Evolutionary conservation across 2,888 invertebrate species (phyloP).

Genomic region (Ophioninae sp.): DNA sequence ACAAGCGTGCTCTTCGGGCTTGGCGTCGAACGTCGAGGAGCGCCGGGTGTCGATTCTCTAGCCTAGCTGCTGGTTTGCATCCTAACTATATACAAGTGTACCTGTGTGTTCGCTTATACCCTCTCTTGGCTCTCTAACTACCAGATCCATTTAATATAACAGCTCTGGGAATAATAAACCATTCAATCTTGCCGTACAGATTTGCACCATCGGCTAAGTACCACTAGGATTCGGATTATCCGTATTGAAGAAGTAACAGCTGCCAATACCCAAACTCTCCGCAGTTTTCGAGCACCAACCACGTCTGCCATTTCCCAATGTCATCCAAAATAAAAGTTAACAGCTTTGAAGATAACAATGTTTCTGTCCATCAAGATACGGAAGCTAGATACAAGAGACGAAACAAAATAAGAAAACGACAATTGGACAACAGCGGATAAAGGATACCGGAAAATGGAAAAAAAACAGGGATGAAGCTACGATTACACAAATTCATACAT

Average conservation of each 20-base stretch:
- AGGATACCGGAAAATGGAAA: no score
- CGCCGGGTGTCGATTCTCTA: conserved; percentile 56
- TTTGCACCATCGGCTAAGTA: conserved; percentile 10
- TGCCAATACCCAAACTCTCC: background rate
- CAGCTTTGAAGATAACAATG: no score
- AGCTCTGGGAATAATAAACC: conserved; percentile 34
- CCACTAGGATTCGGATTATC: background rate
- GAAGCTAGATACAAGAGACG: no score
- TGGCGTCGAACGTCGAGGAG: conserved; percentile 36
- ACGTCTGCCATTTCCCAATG: no score
- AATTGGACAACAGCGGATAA: no score
- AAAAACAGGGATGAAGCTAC: no score
- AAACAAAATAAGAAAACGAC: no score
- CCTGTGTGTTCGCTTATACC: conserved; percentile 14
- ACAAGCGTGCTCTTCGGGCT: conserved; percentile 53
- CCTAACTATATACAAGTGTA: background rate
- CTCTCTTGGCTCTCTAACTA: conserved; percentile 34
- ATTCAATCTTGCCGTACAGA: background rate
- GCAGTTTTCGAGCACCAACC: no score
- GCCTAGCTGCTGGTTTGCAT: conserved; percentile 46
- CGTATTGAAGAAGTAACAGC: background rate
- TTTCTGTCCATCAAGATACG: no score
- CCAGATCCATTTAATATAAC: conserved; percentile 42
- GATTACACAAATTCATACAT: no score
- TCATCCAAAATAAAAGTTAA: no score